Base-by-base conservation (phyloP, 2,797 vertebrate species). In the Sebastes kiyomatsui region DNA sequence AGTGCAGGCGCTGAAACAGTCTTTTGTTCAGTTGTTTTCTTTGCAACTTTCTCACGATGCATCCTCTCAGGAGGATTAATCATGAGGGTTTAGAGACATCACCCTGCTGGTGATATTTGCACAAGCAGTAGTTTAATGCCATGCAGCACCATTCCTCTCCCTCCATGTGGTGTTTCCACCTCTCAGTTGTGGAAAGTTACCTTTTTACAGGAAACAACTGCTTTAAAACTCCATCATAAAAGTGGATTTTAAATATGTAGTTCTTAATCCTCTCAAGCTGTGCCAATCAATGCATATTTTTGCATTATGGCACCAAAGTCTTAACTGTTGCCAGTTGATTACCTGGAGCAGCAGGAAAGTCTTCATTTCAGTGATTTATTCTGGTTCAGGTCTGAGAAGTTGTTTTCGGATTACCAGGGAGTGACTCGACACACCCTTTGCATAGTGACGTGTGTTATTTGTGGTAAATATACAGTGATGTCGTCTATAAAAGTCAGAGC, bases 401-500 rank as follows among this genome's bases (percentile, higher is more conserved):
- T 81, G 33, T 73, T 20, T 68, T 70, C 1, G n/a, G 59, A 86
- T 6, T 20, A 49, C 38, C 67, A 1, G 62, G 81, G 72, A 85
- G 74, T 87, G 79, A 49, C 73, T 68, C 6, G 12, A 58, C 67
- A 75, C 71, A 4, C 65, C 77, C 69, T 75, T 56, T 72, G 5
- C 42, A 64, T 28, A 16, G 25, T 74, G 55, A 58, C 20, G 11
- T 65, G 16, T 71, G 7, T 56, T 76, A 20, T 74, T 72, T 68
- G 22, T 4, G 61, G 61, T 67, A 58, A 76, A 61, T n/a, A 69
- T 22, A 30, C 25, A 68, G 20, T 42, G 25, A 72, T 20, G 38
- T 49, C 28, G 2, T 70, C 11, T 32, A 71, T 76, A 30, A 67
- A 71, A 72, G n/a, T 10, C 52, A 59, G 22, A 61, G 18, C 42